Base-by-base conservation (phyloP, 2,113 vertebrate genomes). In the Strix aluco region DNA sequence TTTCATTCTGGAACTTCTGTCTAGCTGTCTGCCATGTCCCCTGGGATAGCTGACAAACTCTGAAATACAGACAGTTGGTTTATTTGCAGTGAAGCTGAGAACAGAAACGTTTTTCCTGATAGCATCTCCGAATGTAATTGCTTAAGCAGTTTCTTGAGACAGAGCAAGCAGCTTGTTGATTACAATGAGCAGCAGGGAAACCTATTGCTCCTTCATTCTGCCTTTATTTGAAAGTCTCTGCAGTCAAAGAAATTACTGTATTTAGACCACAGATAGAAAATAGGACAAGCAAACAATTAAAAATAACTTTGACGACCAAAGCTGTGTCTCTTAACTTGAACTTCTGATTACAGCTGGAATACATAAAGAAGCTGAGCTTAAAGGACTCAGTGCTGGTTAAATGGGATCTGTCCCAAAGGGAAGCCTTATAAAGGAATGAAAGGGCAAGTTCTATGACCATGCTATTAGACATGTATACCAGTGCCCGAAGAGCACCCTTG, bases 111-210 rank as follows among this genome's bases (percentile, higher is more conserved):
- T 95, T 94, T 95, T 78, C 20, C 13, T 91, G 74, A 84, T 88
- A 74, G 95, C 90, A 34, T 66, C 88, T 88, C 85, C 18, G 61
- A 81, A 63, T 44, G 77, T 95, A 94, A 94, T 97, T 96, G 90
- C 78, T 69, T 10, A 47, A 75, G 81, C 72, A 67, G 77, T 62
- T 96, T 47, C 81, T 75, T 25, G 85, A 96, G 81, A 83, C 81
- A 67, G 84, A 72, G 78, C 0, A 15, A 80, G 54, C 75, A 92
- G 92, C 69, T 87, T 87, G 83, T 10, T 38, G 58, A 92, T 91
- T 69, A 69, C 58, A 57, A 47, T 0, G 26, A 85, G 55, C 89
- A 79, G 79, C 84, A 90, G 95, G 81, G 73, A 95, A 91, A 55
- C 78, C 94, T 83, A 72, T 72, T 42, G 59, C 51, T 95, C 44